Percentiles rank a stretch among this genome's conserved stretches.
Evolutionary conservation across 30 jellyfish, hydroid and myxozoan genomes (phyloP).

Genomic region (Turritopsis rubra): DNA sequence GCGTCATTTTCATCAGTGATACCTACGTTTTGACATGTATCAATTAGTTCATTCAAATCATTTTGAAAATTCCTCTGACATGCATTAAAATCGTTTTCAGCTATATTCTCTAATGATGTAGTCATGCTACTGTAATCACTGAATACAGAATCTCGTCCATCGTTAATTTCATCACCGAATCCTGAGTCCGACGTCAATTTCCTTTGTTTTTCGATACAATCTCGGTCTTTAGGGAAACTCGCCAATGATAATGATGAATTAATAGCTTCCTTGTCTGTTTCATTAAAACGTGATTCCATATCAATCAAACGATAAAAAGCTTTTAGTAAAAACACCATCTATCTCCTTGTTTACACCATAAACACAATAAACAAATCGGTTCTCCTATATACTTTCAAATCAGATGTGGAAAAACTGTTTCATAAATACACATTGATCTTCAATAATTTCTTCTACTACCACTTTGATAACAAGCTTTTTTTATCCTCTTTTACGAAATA

Average conservation of each 20-base stretch:
- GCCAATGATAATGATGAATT: not conserved
- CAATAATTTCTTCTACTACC: not conserved
- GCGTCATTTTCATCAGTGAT: not conserved
- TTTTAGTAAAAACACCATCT: not conserved
- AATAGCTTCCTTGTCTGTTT: not conserved
- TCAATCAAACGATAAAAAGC: not conserved
- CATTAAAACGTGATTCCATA: not conserved
- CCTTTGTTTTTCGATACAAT: slow-evolving; percentile 8
- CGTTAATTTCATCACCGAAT: slow-evolving; percentile 19
- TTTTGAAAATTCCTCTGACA: not conserved
- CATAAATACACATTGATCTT: not conserved
- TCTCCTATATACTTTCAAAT: not conserved
- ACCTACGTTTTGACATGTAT: not conserved
- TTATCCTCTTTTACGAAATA: not conserved
- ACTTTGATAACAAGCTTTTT: not conserved
- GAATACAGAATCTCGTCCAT: slow-evolving; percentile 21
- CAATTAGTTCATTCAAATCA: not conserved
- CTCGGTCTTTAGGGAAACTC: not conserved
- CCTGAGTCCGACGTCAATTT: slow-evolving; percentile 23
- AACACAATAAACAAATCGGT: not conserved
- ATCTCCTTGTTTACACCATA: not conserved
- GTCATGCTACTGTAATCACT: not conserved
- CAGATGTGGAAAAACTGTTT: not conserved
- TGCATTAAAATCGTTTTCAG: not conserved
- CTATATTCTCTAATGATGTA: slow-evolving; percentile 7